Conservation (phyloP, 2,113 vertebrate species). For the Equus quagga region DNA sequence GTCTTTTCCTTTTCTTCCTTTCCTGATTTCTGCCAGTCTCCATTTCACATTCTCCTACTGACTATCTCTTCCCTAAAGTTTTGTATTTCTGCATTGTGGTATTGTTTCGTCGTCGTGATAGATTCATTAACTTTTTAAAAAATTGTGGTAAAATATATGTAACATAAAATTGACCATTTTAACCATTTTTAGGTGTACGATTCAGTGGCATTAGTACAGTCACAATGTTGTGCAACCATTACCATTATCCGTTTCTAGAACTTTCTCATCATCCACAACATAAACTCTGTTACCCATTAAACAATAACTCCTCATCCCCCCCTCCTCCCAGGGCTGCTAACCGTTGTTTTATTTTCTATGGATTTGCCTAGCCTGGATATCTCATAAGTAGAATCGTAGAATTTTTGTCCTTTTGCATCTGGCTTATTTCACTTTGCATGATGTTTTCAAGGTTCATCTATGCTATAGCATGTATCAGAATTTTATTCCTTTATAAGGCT, state of each 20-base stretch:
- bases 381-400: background rate
- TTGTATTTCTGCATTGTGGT: background rate
- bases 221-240: background rate
- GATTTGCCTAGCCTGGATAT: background rate
- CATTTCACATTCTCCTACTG: background rate
- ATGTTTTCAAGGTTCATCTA: background rate
- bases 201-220: background rate
- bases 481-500: background rate
- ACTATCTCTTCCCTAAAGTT: background rate
- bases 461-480: background rate
- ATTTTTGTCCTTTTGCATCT: background rate
- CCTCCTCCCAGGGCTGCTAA: rapidly evolving
- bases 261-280: background rate
- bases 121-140: background rate
- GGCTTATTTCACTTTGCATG: background rate
- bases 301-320: background rate
- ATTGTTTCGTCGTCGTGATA: background rate
- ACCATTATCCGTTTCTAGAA: background rate
- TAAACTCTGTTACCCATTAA: background rate
- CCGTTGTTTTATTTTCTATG: background rate
- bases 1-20: background rate
- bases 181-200: background rate
- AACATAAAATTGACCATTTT: background rate
- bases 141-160: background rate
- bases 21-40: background rate